Evolutionary conservation across 2,797 vertebrate genomes (phyloP).

Genomic region (Melanotaenia boesemani): DNA sequence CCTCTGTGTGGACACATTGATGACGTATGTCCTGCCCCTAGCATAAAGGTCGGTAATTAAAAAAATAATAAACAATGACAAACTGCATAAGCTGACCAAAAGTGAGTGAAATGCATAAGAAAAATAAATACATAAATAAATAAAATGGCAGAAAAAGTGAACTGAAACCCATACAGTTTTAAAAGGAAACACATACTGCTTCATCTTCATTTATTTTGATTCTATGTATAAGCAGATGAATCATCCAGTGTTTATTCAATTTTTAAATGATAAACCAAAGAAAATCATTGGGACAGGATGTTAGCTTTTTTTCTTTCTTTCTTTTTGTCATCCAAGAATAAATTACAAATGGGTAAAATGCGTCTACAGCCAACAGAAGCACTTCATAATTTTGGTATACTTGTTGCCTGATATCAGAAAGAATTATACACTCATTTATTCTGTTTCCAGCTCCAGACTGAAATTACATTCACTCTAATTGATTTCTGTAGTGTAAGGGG

Average conservation of each 20-base stretch:
- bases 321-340: neutral
- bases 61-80: constrained; percentile 9
- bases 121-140: no score
- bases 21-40: no score
- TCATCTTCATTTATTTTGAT: neutral
- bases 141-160: no score
- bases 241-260: neutral
- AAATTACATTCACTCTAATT: neutral
- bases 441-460: neutral
- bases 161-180: neutral
- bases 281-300: neutral
- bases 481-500: neutral
- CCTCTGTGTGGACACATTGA: no score
- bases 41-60: no score
- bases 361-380: no score
- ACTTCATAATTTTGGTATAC: no score
- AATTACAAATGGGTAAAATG: neutral
- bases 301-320: neutral
- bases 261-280: neutral
- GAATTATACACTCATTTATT: neutral
- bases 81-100: neutral
- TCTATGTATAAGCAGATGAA: neutral
- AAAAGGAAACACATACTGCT: neutral
- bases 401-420: neutral
- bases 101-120: no score